Conservation (phyloP, 2,113 vertebrate genomes). For the Limnothrissa miodon region DNA sequence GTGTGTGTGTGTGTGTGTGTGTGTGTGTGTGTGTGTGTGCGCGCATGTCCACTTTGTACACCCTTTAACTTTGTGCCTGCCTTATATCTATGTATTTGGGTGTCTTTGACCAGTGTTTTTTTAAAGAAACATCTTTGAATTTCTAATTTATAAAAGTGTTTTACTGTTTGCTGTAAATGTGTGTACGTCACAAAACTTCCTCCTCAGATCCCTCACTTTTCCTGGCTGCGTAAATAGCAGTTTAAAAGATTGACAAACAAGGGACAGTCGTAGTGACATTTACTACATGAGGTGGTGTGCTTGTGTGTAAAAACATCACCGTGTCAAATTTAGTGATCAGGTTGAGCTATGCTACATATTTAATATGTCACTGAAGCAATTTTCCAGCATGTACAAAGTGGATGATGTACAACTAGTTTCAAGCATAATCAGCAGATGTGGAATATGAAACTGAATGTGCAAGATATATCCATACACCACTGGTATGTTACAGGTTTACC, state of each 20-base stretch:
- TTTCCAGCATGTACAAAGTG: slow-evolving; percentile 1
- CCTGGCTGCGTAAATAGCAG: slow-evolving; percentile 37
- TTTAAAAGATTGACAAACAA: slow-evolving; percentile 51
- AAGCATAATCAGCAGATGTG: background rate
- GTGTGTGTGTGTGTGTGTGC: slow-evolving; percentile 46
- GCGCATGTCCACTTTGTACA: slow-evolving; percentile 57
- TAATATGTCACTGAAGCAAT: slow-evolving; percentile 13
- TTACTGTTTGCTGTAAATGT: slow-evolving; percentile 51
- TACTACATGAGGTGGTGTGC: background rate
- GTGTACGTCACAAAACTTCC: slow-evolving; percentile 51
- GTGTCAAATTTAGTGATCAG: slow-evolving; percentile 12
- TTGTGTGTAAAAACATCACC: slow-evolving; percentile 17
- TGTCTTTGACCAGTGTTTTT: slow-evolving; percentile 54
- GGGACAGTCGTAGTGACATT: slow-evolving; percentile 31
- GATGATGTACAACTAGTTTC: slow-evolving; percentile 9
- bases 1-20: background rate
- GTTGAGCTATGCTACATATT: slow-evolving; percentile 4
- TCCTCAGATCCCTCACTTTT: slow-evolving; percentile 55
- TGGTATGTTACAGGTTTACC: background rate
- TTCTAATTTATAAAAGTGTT: slow-evolving; percentile 63
- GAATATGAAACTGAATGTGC: background rate
- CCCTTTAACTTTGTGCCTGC: slow-evolving; percentile 71
- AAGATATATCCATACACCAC: background rate
- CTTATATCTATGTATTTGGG: slow-evolving; percentile 63
- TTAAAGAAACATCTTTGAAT: slow-evolving; percentile 37